Base-by-base conservation (phyloP, 2,113 vertebrate genomes). In the Lophius piscatorius region DNA sequence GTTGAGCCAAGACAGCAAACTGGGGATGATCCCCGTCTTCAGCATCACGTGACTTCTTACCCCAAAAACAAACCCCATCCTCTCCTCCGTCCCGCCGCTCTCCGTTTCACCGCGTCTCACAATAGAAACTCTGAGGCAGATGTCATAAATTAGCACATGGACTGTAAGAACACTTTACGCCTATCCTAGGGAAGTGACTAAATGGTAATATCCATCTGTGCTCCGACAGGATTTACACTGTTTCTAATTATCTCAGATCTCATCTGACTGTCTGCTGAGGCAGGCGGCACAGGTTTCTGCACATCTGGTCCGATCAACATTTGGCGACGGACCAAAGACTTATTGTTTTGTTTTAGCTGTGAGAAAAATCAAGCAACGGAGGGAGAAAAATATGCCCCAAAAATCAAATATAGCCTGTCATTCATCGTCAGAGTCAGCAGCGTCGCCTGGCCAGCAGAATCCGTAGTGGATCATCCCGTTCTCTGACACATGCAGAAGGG, bases 131-230 rank as follows among this genome's bases (percentile, higher is more conserved):
- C 57, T 13, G 4, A 60, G 76, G 67, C 76, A 87, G 73, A 80
- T 71, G 68, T 77, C 57, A 63, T 72, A 46, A 78, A 80, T 83
- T 84, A 87, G 63, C 78, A 77, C 82, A 75, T 85, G 70, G 62
- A 57, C 73, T 75, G 78, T 62, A 80, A 82, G 65, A 63, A 85
- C 72, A 81, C 63, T 59, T 45, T 61, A 51, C 23, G 57, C 63
- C 58, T 56, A 51, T 82, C 67, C 46, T 40, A 51, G 61, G 34
- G 70, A 81, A 70, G 78, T 77, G 80, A 83, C 76, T 80, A 66
- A 78, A 78, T 83, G 75, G 54, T 82, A 77, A 84, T 80, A 68
- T 84, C 80, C 82, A 86, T 85, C 78, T 85, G 83, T 79, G 77
- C 72, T 75, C 39, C 54, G 39, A 61, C 75, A 78, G 62, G 70